These are phyloP conservation scores for Acanthococcus lagerstroemiae DNA, from an alignment of 2,888 invertebrate genomes.

Conservation along the genomic window DNA sequence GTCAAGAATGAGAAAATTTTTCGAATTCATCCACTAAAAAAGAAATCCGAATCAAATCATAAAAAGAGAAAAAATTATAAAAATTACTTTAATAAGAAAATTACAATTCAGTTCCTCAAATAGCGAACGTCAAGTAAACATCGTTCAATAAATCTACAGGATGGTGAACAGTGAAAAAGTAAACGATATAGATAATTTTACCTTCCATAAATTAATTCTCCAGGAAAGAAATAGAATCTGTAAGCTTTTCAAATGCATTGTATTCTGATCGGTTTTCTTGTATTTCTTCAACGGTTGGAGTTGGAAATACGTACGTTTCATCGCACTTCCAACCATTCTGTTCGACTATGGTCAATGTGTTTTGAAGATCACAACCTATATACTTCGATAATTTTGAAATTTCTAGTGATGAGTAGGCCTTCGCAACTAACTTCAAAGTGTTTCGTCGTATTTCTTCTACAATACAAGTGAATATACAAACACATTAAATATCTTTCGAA, in stretches of 20 bases:
- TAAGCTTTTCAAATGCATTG: slow-evolving; percentile 19
- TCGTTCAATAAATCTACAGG: no score
- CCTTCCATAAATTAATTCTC: no score
- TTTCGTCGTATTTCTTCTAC: slow-evolving; percentile 13
- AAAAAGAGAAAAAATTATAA: no score
- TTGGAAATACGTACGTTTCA: slow-evolving; percentile 14
- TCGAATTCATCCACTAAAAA: no score
- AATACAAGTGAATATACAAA: not conserved
- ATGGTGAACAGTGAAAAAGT: no score
- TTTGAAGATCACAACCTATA: slow-evolving; percentile 17
- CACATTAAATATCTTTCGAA: no score
- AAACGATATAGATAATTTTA: no score
- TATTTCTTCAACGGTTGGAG: slow-evolving; percentile 4
- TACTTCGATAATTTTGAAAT: slow-evolving; percentile 2
- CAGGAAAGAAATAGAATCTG: slow-evolving; percentile 20
- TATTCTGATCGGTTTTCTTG: slow-evolving; percentile 14
- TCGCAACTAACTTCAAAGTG: slow-evolving; percentile 5
- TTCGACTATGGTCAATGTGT: not conserved
- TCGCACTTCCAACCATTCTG: slow-evolving; percentile 16
- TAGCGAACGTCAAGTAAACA: no score
- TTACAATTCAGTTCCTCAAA: no score
- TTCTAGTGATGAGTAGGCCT: slow-evolving; percentile 15
- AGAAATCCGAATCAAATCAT: no score
- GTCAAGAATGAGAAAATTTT: no score
- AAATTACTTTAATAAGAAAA: no score